Base-by-base conservation (phyloP, 2,888 invertebrate genomes). In the Nezara viridula region DNA sequence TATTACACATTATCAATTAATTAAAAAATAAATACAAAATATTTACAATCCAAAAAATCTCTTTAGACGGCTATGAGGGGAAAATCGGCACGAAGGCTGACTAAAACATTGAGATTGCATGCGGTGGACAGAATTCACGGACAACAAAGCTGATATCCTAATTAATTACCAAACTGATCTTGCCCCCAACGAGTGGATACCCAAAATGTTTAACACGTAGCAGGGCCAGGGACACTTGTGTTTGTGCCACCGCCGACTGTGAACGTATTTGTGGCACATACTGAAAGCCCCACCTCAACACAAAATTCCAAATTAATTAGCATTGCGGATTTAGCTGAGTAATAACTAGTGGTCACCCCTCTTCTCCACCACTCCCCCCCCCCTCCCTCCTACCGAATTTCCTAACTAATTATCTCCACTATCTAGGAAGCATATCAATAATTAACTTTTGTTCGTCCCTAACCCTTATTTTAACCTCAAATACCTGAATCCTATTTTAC, bases 251-350 rank as follows among this genome's bases (percentile, higher is more conserved):
- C 44, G 21, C 44, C 44, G 32, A 44, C 10, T 81, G 81, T 47
- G 44, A n/a, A 44, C n/a, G 81, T 77, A 77, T 77, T 77, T 77
- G 77, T 40, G 77, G 77, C 24, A 77, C 19, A 40, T 77, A 37
- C 77, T 77, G 77, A 77, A 77, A 77, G 77, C 77, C 21, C 40
- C 77, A 21, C 81, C 24, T 44, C 81, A n/a, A 73, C 81, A 77
- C 88, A 89, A 86, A 89, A 86, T 89, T 86, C 86, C 86, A 86
- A 89, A 89, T 89, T 89, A 89, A 89, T 89, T 89, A 89, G 66
- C 77, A 89, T 86, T 86, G 89, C 86, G 89, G 89, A 89, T 89
- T 89, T 86, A 37, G 88, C 50, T 60, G 55, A 50, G 52, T 89
- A 89, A 89, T 89, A 89, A 89, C 89, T 86, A 55, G 89, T 49